Evolutionary conservation across 2,113 vertebrate species (phyloP).

Genomic region (Sinocyclocheilus rhinocerous): DNA sequence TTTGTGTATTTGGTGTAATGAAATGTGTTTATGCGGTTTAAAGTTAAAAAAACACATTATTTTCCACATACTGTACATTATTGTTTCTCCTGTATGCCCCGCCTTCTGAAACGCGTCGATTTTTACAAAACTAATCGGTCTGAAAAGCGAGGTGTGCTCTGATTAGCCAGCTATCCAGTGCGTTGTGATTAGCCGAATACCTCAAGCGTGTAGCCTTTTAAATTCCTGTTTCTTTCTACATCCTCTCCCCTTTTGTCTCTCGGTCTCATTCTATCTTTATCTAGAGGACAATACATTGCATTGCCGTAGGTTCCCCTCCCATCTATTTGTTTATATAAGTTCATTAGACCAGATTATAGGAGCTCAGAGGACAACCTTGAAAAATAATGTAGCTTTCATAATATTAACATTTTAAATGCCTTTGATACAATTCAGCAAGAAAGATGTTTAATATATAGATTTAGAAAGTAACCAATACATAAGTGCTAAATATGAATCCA

Average conservation of each 20-base stretch:
- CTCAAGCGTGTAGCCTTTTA: no score
- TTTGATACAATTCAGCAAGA: not conserved
- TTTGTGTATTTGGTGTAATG: no score
- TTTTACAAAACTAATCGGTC: no score
- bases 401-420: not conserved
- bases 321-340: slow-evolving; percentile 22
- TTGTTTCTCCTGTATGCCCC: no score
- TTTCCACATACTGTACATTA: no score
- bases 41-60: no score
- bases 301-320: not conserved
- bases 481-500: not conserved
- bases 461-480: not conserved
- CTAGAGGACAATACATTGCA: not conserved
- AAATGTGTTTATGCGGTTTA: no score
- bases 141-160: no score
- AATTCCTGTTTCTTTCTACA: no score
- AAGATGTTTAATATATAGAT: not conserved
- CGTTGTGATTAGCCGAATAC: no score
- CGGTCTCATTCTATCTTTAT: not conserved
- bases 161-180: no score
- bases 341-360: slow-evolving; percentile 8
- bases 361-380: slow-evolving; percentile 26
- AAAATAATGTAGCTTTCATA: not conserved
- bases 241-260: not conserved
- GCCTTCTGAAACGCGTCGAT: no score